phyloP scores from a whole-genome alignment of 1,140 invertebrate genomes.

The Bombus turneri region DNA sequence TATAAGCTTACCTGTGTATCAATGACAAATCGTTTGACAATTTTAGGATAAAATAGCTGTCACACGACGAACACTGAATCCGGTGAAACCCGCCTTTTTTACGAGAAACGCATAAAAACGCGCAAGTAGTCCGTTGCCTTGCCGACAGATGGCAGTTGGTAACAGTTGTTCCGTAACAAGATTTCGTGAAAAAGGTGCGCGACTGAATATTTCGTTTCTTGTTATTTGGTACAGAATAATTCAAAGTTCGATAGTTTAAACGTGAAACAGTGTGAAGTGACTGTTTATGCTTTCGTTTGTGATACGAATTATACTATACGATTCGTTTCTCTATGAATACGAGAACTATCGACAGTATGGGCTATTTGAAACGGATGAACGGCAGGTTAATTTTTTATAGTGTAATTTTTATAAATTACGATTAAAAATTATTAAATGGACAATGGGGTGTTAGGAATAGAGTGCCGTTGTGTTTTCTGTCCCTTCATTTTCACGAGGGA shows the following conservation, averaged over 20 bases:
- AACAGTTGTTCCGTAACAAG: constrained; percentile 43
- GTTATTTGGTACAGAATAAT: neutral
- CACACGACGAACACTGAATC: constrained; percentile 25
- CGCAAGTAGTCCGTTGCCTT: constrained; percentile 69
- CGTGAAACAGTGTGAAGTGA: neutral
- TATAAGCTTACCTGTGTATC: neutral
- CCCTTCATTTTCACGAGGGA: neutral
- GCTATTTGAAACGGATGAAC: neutral
- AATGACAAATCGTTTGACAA: neutral
- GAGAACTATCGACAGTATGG: neutral
- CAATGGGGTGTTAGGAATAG: no score
- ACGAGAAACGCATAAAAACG: constrained; percentile 75
- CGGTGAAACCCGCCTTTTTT: constrained; percentile 72
- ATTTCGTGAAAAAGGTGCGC: neutral
- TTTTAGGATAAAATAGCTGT: neutral
- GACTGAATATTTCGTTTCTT: neutral
- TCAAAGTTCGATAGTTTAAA: neutral
- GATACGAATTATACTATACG: neutral
- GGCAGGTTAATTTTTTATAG: neutral
- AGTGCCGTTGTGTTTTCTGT: neutral
- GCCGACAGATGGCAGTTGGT: constrained; percentile 78
- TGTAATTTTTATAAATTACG: neutral
- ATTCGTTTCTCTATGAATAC: neutral
- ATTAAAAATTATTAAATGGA: neutral
- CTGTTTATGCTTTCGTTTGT: neutral